A percentile compares a stretch with the other conserved stretches of the same genome.
Evolutionary conservation across 64 coral and sea anemone genomes (phyloP).

Genomic region (Porites lutea): DNA sequence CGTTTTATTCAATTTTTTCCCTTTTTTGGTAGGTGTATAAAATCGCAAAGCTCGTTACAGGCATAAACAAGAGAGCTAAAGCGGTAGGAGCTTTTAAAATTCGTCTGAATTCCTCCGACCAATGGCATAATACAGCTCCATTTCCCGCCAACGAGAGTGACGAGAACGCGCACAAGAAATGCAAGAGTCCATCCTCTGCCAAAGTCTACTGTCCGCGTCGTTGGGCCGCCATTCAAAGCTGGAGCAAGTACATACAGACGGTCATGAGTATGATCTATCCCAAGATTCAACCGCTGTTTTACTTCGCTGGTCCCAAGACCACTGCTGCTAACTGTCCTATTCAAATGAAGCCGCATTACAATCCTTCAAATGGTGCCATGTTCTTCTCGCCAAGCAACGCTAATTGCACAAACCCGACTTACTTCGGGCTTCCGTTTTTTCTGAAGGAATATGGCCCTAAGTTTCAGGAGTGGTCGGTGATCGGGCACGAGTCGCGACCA

Average conservation of each 20-base stretch:
- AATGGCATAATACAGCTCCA: constrained; percentile 68
- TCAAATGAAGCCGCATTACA: constrained; percentile 76
- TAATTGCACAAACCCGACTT: constrained; percentile 48
- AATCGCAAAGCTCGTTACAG: constrained; percentile 71
- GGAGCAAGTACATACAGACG: constrained; percentile 59
- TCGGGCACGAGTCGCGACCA: constrained; percentile 82
- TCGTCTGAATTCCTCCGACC: not conserved
- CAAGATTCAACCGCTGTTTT: constrained; percentile 71
- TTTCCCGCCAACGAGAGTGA: constrained; percentile 89
- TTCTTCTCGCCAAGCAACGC: constrained; percentile 70
- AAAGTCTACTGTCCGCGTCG: constrained; percentile 77
- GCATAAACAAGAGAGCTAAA: constrained; percentile 8
- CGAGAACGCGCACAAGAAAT: constrained; percentile 66
- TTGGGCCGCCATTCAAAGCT: constrained; percentile 79
- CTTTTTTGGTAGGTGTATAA: constrained; percentile 56
- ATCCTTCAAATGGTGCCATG: constrained; percentile 87
- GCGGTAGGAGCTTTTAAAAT: constrained; percentile 59
- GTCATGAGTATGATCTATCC: constrained; percentile 80
- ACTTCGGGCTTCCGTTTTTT: constrained; percentile 87
- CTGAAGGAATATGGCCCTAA: constrained; percentile 76
- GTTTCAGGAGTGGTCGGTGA: constrained; percentile 95
- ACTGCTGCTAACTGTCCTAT: constrained; percentile 83
- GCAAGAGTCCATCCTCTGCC: constrained; percentile 42
- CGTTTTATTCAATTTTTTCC: not conserved
- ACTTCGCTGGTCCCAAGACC: constrained; percentile 77